Base-by-base conservation (phyloP, 2,113 vertebrate species). In the Vicugna pacos region DNA sequence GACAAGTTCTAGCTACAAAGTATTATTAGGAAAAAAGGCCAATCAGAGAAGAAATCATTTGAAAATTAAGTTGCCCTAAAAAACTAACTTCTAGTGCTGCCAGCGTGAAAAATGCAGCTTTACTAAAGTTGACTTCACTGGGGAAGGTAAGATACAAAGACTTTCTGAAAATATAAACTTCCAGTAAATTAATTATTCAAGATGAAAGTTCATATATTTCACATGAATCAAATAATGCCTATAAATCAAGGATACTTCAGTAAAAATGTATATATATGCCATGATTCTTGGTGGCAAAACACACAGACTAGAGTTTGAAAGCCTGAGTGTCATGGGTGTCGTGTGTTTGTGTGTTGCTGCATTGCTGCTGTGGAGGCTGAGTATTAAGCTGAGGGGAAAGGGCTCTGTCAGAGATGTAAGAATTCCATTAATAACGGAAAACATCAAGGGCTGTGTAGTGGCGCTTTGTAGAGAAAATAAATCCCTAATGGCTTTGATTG, bases 1-100 rank as follows among this genome's bases (percentile, higher is more conserved):
- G 72, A 93, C 52, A 48, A 85, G 81, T 96, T 96, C n/a, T 38
- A 83, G 56, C 20, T 67, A 42, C 1, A 69, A 87, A 91, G 56
- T 52, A 22, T 11, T 3, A 77, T 62, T 64, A 83, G 38, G 30
- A 93, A 76, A 64, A 22, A 58, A 60, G 35, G 14, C 11, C 11
- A 42, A 16, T 9, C 73, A 54, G 9, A 91, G 81, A 93, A 69
- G 48, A 42, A 92, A 73, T 1, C 12, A 82, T 32, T 50, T 80
- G 13, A 86, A 93, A 64, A 46, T 70, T 24, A 87, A 97, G 50
- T 35, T 75, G 20, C 46, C 38, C 13, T 46, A 32, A 35, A 26
- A 81, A 93, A 75, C 12, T 65, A 90, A 90, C 54, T 76, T 19
- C 35, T 52, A 8, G 20, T n/a, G 2, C 28, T 86, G 3, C 48